Percentiles rank a stretch among this genome's conserved stretches.
Evolutionary conservation across 2,888 invertebrate genomes (phyloP).

Genomic region (Heliconius hortense): DNA sequence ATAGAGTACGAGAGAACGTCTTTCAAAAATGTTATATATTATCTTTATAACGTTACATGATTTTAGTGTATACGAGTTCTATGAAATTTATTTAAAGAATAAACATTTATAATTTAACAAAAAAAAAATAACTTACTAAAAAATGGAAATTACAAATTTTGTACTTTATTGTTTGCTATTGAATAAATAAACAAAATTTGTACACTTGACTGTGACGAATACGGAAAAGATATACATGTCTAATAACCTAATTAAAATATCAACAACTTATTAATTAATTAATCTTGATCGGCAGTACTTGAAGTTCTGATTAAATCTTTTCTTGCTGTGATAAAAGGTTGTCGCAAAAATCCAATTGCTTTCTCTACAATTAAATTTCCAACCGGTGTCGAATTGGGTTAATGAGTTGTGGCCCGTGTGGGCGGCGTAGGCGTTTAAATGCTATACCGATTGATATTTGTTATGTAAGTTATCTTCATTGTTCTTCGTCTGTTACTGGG

Average conservation of each 20-base stretch:
- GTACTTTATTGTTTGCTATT: not conserved
- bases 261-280: not conserved
- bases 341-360: slow-evolving; percentile 36
- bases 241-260: slow-evolving; percentile 4
- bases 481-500: not conserved
- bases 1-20: not conserved
- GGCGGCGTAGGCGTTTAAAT: slow-evolving; percentile 35
- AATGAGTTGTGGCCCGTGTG: slow-evolving; percentile 32
- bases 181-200: not conserved
- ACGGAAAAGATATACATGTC: not conserved
- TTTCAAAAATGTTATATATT: not conserved
- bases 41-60: not conserved
- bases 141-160: no score
- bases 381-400: slow-evolving; percentile 41
- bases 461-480: slow-evolving; percentile 10
- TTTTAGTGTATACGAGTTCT: not conserved
- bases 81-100: not conserved
- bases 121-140: no score
- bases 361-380: slow-evolving; percentile 39
- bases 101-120: not conserved
- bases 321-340: slow-evolving; percentile 25
- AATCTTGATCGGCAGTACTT: slow-evolving; percentile 11
- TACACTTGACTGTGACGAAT: not conserved
- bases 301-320: slow-evolving; percentile 19
- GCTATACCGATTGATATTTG: not conserved